These are phyloP conservation scores for Apotomis turbidana DNA, from an alignment of 2,888 invertebrate genomes.

Conservation along the genomic window DNA sequence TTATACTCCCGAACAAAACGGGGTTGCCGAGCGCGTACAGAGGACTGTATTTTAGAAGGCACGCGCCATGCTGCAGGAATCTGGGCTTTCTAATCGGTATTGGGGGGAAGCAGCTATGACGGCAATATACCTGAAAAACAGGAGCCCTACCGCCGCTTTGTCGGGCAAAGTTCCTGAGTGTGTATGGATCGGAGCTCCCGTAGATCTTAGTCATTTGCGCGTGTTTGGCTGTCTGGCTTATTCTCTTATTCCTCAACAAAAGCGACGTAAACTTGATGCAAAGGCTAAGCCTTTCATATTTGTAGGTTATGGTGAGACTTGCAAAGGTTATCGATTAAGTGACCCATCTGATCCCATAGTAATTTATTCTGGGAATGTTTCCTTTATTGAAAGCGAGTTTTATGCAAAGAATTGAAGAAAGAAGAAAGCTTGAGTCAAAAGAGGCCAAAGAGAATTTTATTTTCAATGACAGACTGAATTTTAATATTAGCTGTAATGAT, in stretches of 20 bases:
- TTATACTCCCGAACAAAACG: slow-evolving; percentile 20
- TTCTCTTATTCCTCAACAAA: too few species aligned
- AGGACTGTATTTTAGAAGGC: slow-evolving; percentile 27
- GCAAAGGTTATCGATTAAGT: too few species aligned
- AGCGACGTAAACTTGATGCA: too few species aligned
- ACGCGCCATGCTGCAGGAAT: slow-evolving; percentile 14
- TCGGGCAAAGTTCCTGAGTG: slow-evolving; percentile 7
- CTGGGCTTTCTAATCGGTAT: neutral
- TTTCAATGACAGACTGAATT: too few species aligned
- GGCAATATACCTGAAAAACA: neutral
- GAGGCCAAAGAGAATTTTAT: too few species aligned
- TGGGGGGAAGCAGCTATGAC: neutral
- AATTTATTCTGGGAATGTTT: neutral
- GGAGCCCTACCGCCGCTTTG: neutral
- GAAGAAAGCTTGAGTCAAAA: neutral
- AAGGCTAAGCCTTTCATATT: too few species aligned
- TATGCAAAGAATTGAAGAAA: neutral
- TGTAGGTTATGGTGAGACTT: too few species aligned
- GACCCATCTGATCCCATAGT: neutral
- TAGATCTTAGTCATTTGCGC: slow-evolving; percentile 3
- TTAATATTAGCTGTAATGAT: neutral
- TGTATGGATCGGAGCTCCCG: neutral
- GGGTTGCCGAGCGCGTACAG: neutral
- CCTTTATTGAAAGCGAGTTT: neutral
- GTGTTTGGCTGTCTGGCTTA: neutral